Base-by-base conservation (phyloP, 92 coral and sea anemone species). In the Hydrozoanthus gracilis region DNA sequence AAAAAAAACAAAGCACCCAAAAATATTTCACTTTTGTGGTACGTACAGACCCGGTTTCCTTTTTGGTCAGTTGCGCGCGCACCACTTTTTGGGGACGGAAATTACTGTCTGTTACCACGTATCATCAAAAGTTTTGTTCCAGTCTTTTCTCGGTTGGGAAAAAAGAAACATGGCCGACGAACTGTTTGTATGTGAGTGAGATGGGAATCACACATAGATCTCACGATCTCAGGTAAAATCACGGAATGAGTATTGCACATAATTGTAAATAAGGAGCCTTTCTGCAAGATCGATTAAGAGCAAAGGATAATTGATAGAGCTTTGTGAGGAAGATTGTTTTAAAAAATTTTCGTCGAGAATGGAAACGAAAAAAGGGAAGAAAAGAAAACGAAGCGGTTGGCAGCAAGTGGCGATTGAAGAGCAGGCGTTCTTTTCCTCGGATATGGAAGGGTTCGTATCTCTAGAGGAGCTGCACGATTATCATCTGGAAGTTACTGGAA, bases 371-470 rank as follows among this genome's bases (percentile, higher is more conserved):
- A 66, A 55, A 8, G 76, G 78, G 39, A 88, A 92, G 55, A 88
- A 44, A 20, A 93, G 10, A 4, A 27, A 45, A 6, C 73, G 93
- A 51, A 96, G 98, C 20, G 93, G 93, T 73, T 96, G 99, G 99
- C 79, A 58, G 73, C 84, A 92, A 64, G 99, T 96, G 48, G 64
- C 87, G 71, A 51, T 96, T 78, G 95, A 95, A 45, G 92, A 95
- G 39, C 89, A 93, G 4, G 84, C 91, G 54, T 96, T 96, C 73
- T 92, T 96, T 71, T 79, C 92, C 35, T 93, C 95, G 35, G 93
- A 92, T 69, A 88, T 93, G 96, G 98, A 93, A 4, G 99, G 99
- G 35, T 96, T 96, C 87, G 98, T 95, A 17, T 94, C 96, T 18
- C 92, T 96, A 6, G 99, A 96, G 83, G 98, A 91, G 45, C 77